Percentiles rank a stretch among this genome's conserved stretches.
These are phyloP conservation scores for Anomalospiza imberbis DNA, from an alignment of 2,797 vertebrate genomes.

Conservation along the genomic window DNA sequence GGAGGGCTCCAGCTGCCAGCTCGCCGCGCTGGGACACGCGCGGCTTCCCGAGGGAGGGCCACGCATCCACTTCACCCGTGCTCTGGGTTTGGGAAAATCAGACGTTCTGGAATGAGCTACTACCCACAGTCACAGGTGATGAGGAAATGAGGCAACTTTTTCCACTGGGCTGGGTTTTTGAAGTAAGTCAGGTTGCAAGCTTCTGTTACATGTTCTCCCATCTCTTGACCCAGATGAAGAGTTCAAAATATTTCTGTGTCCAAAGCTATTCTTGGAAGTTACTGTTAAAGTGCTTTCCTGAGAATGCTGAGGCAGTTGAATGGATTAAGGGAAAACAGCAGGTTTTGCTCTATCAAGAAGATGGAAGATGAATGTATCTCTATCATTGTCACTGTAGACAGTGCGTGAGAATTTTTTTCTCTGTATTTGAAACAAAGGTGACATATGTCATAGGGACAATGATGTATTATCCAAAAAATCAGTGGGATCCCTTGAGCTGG, in stretches of 20 bases:
- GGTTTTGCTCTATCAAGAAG: not conserved
- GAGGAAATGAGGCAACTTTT: not conserved
- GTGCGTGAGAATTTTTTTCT: not conserved
- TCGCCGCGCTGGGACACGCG: rapidly evolving
- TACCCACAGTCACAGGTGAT: rapidly evolving
- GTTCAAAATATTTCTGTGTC: not conserved
- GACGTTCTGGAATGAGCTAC: rapidly evolving
- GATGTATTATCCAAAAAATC: not conserved
- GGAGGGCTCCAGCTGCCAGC: not conserved
- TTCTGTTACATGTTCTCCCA: rapidly evolving
- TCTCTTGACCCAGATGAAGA: not conserved
- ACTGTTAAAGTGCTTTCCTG: not conserved
- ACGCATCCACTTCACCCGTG: rapidly evolving
- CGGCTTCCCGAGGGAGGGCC: rapidly evolving
- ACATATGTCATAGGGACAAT: rapidly evolving
- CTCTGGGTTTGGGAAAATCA: rapidly evolving
- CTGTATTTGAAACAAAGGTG: not conserved
- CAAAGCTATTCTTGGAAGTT: not conserved
- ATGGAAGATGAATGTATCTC: not conserved
- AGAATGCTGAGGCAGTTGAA: not conserved
- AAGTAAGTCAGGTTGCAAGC: not conserved
- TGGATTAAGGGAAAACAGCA: not conserved
- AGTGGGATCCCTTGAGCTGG: not conserved
- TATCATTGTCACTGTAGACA: not conserved
- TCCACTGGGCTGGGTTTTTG: not conserved